Percentiles rank a stretch among this genome's conserved stretches.
These are phyloP conservation scores for Stratiomys singularior DNA, from an alignment of 2,888 invertebrate genomes.

Conservation along the genomic window DNA sequence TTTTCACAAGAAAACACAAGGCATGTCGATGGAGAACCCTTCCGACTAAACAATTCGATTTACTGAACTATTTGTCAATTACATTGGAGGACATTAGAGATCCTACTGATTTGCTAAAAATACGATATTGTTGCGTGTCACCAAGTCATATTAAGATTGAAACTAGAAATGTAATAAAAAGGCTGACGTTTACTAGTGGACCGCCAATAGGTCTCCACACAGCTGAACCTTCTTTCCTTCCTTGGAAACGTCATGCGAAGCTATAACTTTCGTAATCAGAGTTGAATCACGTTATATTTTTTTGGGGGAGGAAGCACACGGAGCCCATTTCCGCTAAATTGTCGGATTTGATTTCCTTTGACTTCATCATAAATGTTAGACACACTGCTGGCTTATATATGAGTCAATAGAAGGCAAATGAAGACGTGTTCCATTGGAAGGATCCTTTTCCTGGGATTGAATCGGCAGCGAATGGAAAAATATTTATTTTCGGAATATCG, in stretches of 20 bases:
- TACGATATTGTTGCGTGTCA: slow-evolving; percentile 24
- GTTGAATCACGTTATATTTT: slow-evolving; percentile 16
- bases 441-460: no score
- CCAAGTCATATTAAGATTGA: neutral
- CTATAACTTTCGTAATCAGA: slow-evolving; percentile 18
- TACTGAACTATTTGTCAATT: slow-evolving; percentile 7
- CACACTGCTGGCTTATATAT: neutral
- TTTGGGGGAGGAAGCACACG: neutral
- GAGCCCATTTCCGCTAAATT: slow-evolving; percentile 13
- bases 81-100: slow-evolving; percentile 14
- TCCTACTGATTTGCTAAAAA: slow-evolving; percentile 15
- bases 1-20: neutral
- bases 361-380: slow-evolving; percentile 9
- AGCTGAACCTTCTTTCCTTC: neutral
- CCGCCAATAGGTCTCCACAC: neutral
- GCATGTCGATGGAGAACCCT: neutral
- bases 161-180: neutral
- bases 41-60: neutral
- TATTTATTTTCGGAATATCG: no score
- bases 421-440: no score
- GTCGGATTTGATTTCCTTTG: neutral
- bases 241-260: no score
- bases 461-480: no score
- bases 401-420: no score
- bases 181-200: neutral